These are phyloP conservation scores for Drosophila tropicalis DNA, from an alignment of 1,140 invertebrate genomes.

Conservation along the genomic window DNA sequence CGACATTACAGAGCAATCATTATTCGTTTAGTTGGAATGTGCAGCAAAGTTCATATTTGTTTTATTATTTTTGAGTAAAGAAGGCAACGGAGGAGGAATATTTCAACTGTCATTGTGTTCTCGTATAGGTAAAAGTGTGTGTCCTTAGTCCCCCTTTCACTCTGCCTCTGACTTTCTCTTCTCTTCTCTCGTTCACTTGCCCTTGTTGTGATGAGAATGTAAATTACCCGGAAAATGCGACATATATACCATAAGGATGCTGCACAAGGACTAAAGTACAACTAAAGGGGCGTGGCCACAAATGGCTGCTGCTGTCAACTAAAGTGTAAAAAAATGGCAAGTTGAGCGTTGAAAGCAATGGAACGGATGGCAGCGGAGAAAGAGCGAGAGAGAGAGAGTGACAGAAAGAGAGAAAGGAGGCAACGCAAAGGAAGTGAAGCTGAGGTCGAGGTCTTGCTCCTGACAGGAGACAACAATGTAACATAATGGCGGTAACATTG, in stretches of 20 bases:
- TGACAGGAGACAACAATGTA: conserved; percentile 73
- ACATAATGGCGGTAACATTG: conserved; percentile 81
- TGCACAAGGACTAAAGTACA: conserved; percentile 63
- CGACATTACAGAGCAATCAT: conserved; percentile 26
- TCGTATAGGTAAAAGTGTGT: conserved; percentile 30
- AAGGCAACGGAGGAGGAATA: conserved; percentile 33
- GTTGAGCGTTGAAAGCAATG: conserved; percentile 72
- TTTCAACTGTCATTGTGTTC: conserved; percentile 44
- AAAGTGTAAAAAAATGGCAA: conserved; percentile 79
- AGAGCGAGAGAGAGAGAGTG: not conserved
- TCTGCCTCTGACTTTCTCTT: not conserved
- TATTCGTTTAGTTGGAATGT: conserved; percentile 6
- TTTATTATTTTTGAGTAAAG: conserved; percentile 67
- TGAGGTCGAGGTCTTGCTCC: conserved; percentile 58
- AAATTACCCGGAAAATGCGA: conserved; percentile 79
- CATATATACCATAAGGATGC: conserved; percentile 57
- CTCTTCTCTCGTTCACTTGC: conserved; percentile 12
- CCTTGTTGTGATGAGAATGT: conserved; percentile 71
- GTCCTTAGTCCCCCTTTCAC: conserved; percentile 25
- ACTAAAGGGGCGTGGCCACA: conserved; percentile 55
- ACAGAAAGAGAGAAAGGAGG: conserved; percentile 10
- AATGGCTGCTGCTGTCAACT: conserved; percentile 74
- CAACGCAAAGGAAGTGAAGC: conserved; percentile 31
- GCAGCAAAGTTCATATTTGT: conserved; percentile 45
- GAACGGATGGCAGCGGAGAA: conserved; percentile 40